Conservation (phyloP, 37 sponge, comb jelly and placozoan genomes). For the Chondrosia reniformis region DNA sequence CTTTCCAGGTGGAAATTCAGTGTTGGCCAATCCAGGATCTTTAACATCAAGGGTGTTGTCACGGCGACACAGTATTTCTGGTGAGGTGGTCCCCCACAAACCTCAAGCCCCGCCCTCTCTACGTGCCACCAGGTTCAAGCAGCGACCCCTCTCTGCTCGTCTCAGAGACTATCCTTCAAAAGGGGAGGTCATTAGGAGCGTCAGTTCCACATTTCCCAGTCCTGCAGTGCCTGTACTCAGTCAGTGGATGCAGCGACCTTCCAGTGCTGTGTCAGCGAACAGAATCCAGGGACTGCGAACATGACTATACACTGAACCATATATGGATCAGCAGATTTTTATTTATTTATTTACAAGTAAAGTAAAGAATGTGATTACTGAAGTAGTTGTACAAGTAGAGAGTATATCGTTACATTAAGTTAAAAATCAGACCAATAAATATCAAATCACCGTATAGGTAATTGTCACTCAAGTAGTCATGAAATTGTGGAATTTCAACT, state of each 20-base stretch:
- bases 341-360: no score
- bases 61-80: neutral
- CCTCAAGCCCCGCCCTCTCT: neutral
- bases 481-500: no score
- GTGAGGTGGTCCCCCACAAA: neutral
- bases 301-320: no score
- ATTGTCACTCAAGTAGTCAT: no score
- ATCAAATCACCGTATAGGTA: no score
- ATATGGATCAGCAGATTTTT: no score
- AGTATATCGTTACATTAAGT: no score
- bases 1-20: constrained; percentile 15
- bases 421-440: no score
- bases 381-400: no score
- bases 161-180: constrained; percentile 5
- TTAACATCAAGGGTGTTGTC: neutral
- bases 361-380: no score
- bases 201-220: constrained; percentile 23
- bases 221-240: constrained; percentile 27
- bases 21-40: neutral
- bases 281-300: constrained; percentile 36
- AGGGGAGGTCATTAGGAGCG: constrained; percentile 31
- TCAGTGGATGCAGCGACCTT: constrained; percentile 29
- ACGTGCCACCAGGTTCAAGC: neutral
- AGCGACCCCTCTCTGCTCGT: constrained; percentile 6
- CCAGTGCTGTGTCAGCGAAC: constrained; percentile 22